Base-by-base conservation (phyloP, 2,888 invertebrate genomes). In the Euzophera pinguis region DNA sequence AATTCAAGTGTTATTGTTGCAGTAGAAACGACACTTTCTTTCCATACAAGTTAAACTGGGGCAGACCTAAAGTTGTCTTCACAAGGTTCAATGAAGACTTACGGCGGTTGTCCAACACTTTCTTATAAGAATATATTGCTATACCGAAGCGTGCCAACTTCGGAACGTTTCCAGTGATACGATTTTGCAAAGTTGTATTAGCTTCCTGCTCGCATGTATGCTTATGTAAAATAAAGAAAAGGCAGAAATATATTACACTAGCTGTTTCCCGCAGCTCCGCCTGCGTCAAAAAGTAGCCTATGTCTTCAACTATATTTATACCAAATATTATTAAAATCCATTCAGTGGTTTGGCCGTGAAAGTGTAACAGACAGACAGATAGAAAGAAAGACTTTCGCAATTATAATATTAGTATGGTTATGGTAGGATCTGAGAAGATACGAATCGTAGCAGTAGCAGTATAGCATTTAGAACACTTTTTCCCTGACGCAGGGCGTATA, bases 51-150 rank as follows among this genome's bases (percentile, higher is more conserved):
- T 32, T 32, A 45, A 45, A 45, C 10, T 41, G 39, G 35, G 37
- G 17, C 37, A n/a, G 27, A 32, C 39, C 29, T 39, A 14, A 50
- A 60, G 56, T 58, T 59, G 57, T 52, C 16, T 39, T 39, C 16
- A 39, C 39, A 39, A 52, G 59, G 60, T 62, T 69, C 71, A 81
- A 84, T 84, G 81, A 81, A 82, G 81, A 83, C 67, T 77, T 79
- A 84, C 78, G 70, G 73, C 69, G 66, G 68, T 74, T 76, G 72
- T 67, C 61, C 69, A 73, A 75, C 78, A 76, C 75, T 76, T 76
- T 75, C 75, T 82, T 81, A 84, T 78, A 78, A 81, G 79, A 80
- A 85, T 84, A 81, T 85, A 84, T 84, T 73, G 78, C 75, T 64
- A 62, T 63, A 66, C 57, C 64, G 63, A 71, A 71, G 58, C 29